Evolutionary conservation across 35 echinoderm and acorn worm species (phyloP).

Genomic region (Diadema setosum): DNA sequence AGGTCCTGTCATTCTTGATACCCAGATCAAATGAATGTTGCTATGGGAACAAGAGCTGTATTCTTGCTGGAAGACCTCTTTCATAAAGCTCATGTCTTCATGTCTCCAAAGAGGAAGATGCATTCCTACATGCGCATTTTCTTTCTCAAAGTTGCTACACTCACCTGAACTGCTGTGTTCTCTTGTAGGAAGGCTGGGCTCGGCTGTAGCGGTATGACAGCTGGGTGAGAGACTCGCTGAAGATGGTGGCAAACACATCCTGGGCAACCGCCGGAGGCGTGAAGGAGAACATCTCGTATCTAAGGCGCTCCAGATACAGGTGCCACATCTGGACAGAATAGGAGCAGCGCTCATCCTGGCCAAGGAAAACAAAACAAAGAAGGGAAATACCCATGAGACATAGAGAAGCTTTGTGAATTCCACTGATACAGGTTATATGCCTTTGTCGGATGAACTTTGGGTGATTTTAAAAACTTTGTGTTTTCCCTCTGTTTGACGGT

Average conservation of each 20-base stretch:
- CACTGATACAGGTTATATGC: no score
- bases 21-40: no score
- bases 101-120: no score
- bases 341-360: conserved; percentile 84
- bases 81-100: no score
- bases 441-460: no score
- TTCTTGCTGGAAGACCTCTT: no score
- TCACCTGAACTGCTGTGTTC: conserved; percentile 85
- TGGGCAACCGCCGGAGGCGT: conserved; percentile 42
- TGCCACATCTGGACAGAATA: conserved; percentile 95
- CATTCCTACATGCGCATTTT: no score
- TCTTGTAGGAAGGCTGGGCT: conserved; percentile 89
- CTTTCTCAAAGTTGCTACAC: background rate
- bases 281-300: conserved; percentile 46
- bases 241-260: conserved; percentile 35
- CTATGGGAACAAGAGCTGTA: no score
- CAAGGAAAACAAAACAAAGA: background rate
- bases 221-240: conserved; percentile 51
- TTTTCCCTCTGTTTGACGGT: no score
- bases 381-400: background rate
- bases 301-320: conserved; percentile 53
- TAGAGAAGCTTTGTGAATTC: no score
- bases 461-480: no score
- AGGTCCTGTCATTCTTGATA: no score
- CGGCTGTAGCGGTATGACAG: conserved; percentile 64